phyloP scores from a whole-genome alignment of 2,888 invertebrate genomes.

The Elaeidobius kamerunicus region DNA sequence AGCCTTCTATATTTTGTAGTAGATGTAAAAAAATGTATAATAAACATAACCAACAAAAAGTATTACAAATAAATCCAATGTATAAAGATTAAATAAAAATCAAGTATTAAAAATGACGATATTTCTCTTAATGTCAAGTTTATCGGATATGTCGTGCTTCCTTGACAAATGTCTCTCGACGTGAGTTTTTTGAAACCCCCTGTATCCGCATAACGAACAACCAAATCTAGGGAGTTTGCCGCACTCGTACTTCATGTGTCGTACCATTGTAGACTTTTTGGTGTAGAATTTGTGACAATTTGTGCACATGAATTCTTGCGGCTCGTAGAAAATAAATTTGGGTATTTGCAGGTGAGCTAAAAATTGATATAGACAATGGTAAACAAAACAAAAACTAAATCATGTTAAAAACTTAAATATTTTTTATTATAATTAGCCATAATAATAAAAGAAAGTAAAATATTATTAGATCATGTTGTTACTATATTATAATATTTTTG shows the following conservation, averaged over 20 bases:
- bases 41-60: conserved; percentile 8
- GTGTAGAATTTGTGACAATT: conserved; percentile 37
- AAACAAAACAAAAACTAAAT: too few relatives aligned
- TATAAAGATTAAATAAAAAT: conserved; percentile 11
- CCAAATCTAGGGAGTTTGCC: conserved; percentile 43
- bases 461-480: too few relatives aligned
- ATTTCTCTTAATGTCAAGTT: conserved; percentile 36
- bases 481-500: too few relatives aligned
- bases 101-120: conserved; percentile 34
- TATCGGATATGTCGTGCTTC: conserved; percentile 40
- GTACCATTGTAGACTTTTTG: conserved; percentile 36
- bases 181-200: conserved; percentile 42
- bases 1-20: too few relatives aligned
- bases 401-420: too few relatives aligned
- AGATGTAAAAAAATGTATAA: conserved; percentile 7
- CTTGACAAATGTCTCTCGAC: conserved; percentile 41
- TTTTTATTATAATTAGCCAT: too few relatives aligned
- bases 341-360: conserved; percentile 19
- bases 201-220: conserved; percentile 41
- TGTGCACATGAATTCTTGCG: conserved; percentile 34
- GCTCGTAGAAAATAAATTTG: conserved; percentile 33
- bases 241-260: conserved; percentile 44
- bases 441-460: too few relatives aligned
- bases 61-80: conserved; percentile 9
- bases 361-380: conserved; percentile 9